These are phyloP conservation scores for Caenorhabditis elegans DNA, from an alignment of 1,140 invertebrate species.

Conservation along the genomic window WBcel235 BX284606.5:2077001-2077500, in stretches of 20 bases:
- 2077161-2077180: neutral
- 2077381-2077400: neutral
- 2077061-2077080: neutral
- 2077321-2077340: neutral
- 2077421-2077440: neutral
- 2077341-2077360: constrained; percentile 19
- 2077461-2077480: neutral
- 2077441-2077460: neutral
- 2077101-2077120: neutral
- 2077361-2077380: neutral
- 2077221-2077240: too few species aligned
- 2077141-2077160: neutral
- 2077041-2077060: neutral
- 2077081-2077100: neutral
- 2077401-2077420: neutral
- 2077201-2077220: neutral
- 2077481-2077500: constrained; percentile 9
- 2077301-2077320: too few species aligned
- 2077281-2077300: too few species aligned
- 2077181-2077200: neutral
- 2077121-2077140: constrained; percentile 11
- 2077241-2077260: too few species aligned
- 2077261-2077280: too few species aligned
- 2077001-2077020: too few species aligned
- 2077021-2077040: too few species aligned